Percentiles rank a stretch among this genome's conserved stretches.
Evolutionary conservation across 2,113 vertebrate genomes (phyloP).

Genomic region (Campylomormyrus tamandua): DNA sequence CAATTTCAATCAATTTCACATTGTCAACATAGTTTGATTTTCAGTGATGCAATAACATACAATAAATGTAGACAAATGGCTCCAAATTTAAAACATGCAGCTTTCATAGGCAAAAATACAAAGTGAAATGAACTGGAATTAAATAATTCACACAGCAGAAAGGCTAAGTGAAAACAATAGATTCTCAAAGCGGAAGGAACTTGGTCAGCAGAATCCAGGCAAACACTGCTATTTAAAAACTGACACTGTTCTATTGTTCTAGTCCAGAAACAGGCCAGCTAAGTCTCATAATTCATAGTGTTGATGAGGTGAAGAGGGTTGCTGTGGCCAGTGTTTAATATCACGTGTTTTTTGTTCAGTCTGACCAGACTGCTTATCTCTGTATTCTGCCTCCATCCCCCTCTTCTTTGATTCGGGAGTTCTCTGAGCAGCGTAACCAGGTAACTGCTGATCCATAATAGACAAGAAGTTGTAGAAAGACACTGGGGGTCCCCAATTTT

Average conservation of each 20-base stretch:
- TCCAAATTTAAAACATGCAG: not conserved
- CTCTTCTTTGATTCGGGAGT: not conserved
- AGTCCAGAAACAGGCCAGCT: not conserved
- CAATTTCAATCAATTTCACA: not conserved
- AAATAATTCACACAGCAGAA: not conserved
- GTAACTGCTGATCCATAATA: constrained; percentile 67
- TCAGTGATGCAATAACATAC: not conserved
- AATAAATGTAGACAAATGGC: not conserved
- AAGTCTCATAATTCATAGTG: not conserved
- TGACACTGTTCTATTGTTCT: not conserved
- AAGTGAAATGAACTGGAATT: not conserved
- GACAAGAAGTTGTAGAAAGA: constrained; percentile 77
- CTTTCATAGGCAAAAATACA: not conserved
- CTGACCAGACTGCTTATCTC: not conserved
- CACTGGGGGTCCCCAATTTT: constrained; percentile 70
- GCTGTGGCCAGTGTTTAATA: not conserved
- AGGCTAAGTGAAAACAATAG: not conserved
- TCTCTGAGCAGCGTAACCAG: constrained; percentile 41
- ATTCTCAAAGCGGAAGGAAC: not conserved
- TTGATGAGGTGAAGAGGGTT: not conserved
- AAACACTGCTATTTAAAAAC: not conserved
- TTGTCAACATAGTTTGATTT: not conserved
- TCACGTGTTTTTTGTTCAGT: not conserved
- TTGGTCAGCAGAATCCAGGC: not conserved
- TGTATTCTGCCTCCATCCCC: not conserved